A percentile compares a stretch with the other conserved stretches of the same genome.
phyloP scores from a whole-genome alignment of 2,888 invertebrate species.

The Dryococelus australis region DNA sequence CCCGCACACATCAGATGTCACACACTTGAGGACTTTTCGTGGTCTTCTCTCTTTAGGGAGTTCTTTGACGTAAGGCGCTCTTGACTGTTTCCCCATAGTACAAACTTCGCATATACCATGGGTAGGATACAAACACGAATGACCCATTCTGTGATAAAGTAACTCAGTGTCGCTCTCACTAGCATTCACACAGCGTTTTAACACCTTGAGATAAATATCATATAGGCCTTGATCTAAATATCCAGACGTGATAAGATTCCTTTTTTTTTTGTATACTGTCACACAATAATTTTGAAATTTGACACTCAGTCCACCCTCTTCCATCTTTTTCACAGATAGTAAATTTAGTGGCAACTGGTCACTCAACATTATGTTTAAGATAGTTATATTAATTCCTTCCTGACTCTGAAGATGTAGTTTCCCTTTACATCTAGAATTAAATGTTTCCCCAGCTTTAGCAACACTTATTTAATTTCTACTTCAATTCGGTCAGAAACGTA shows the following conservation, averaged over 20 bases:
- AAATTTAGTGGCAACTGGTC: not conserved
- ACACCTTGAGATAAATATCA: not conserved
- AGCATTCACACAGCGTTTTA: not conserved
- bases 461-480: not conserved
- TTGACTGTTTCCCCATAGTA: no score
- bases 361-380: not conserved
- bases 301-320: not conserved
- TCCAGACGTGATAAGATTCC: not conserved
- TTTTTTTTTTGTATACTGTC: no score
- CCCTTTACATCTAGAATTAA: not conserved
- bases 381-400: not conserved
- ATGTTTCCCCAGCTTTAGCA: not conserved
- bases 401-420: no score
- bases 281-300: not conserved
- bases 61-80: no score
- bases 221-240: not conserved
- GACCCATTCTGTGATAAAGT: no score
- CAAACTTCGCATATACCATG: no score
- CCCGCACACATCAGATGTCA: no score
- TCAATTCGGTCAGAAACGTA: not conserved
- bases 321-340: not conserved
- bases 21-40: no score
- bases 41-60: no score
- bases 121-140: no score
- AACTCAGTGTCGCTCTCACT: no score